phyloP scores from a whole-genome alignment of 2,888 invertebrate species.

The Scaptomyza flava region DNA sequence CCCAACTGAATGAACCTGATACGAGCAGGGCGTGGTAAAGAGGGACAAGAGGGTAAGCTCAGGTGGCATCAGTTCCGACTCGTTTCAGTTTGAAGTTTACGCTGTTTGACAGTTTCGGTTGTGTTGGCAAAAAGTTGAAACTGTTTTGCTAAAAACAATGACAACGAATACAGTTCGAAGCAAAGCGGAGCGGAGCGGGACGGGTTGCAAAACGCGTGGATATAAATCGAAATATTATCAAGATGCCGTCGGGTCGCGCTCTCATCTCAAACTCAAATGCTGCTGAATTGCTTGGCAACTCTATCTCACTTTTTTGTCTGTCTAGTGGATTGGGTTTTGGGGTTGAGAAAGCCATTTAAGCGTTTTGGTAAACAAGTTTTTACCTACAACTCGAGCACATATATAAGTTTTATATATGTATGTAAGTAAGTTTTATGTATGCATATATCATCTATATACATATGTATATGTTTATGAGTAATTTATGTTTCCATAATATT shows the following conservation, averaged over 20 bases:
- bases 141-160: slow-evolving; percentile 51
- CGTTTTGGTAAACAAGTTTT: slow-evolving; percentile 68
- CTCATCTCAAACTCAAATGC: slow-evolving; percentile 30
- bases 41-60: slow-evolving; percentile 25
- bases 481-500: slow-evolving; percentile 63
- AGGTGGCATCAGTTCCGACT: slow-evolving; percentile 78
- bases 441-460: not conserved
- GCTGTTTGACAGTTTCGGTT: slow-evolving; percentile 69
- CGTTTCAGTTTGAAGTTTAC: slow-evolving; percentile 80
- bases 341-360: slow-evolving; percentile 17
- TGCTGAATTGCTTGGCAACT: slow-evolving; percentile 47
- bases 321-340: not conserved
- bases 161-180: slow-evolving; percentile 29
- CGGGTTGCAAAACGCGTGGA: slow-evolving; percentile 3
- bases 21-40: too few relatives aligned
- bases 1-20: slow-evolving; percentile 28
- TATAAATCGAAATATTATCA: slow-evolving; percentile 80
- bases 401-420: too few relatives aligned
- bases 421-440: not conserved
- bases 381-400: slow-evolving; percentile 33
- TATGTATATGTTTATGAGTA: slow-evolving; percentile 36
- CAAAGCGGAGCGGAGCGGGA: not conserved
- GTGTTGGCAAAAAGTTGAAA: slow-evolving; percentile 58
- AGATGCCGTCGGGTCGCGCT: slow-evolving; percentile 71
- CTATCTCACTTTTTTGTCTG: slow-evolving; percentile 5